Evolutionary conservation across 2,888 invertebrate genomes (phyloP), one percentile per base, ranked within the genome.

Genomic region (Cyclophora punctaria): DNA sequence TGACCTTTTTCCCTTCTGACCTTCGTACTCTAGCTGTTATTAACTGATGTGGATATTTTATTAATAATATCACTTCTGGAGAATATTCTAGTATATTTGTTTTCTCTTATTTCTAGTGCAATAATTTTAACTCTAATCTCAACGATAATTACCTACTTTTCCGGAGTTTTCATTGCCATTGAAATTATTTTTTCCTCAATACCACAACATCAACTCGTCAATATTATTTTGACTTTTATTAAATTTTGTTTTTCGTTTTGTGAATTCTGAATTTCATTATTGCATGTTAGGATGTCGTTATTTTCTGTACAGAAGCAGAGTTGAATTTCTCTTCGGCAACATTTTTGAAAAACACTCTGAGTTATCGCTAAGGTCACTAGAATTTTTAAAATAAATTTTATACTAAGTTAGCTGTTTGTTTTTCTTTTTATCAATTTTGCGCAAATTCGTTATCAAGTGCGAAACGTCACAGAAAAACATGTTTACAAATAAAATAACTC

Each of bases 271-370:
- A 62, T 62, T 61, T 66, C 49, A 53, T 52, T 60, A 69, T 78
- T 66, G 77, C 78, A 79, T 80, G 79, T 69, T 65, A 58, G 37
- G 37, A 42, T 4, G 66, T 71, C 56, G 67, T 73, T 73, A 71
- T 67, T 64, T 68, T 67, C 66, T 68, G 71, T 76, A 77, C 74
- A 71, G 69, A 65, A 59, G 59, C 62, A 64, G 73, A 75, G 81
- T 80, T 79, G 73, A 80, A 78, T 75, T 75, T 78, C 70, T 74
- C 67, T 67, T 69, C 65, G 50, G 49, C 60, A 53, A 58, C 54
- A 44, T 44, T 44, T 44, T 3, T 33, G 44, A 44, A 44, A 44
- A 44, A 34, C 41, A 37, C 20, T 37, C 37, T 37, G 5, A 37
- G 37, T 37, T 7, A 7, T 43, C 7, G 20, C n/a, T 6, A 37